These are phyloP conservation scores for Microplitis demolitor DNA, from an alignment of 1,140 invertebrate species.

Conservation along the genomic window DNA sequence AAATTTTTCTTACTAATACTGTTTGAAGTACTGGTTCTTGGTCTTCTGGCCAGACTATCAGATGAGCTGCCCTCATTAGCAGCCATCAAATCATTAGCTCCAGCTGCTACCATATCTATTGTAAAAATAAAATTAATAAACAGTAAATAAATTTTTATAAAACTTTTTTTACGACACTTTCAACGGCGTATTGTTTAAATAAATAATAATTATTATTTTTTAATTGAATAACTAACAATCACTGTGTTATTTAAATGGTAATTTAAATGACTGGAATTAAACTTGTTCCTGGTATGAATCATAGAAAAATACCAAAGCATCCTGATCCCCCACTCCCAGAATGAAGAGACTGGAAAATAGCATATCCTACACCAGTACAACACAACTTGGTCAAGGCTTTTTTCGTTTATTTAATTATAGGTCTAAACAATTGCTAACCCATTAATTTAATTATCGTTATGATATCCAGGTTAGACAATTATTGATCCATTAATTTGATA, in stretches of 20 bases:
- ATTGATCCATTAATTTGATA: background rate
- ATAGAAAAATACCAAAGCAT: slow-evolving; percentile 17
- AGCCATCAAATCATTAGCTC: slow-evolving; percentile 45
- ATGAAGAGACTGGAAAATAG: slow-evolving; percentile 1
- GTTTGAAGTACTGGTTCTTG: slow-evolving; percentile 24
- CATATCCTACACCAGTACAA: background rate
- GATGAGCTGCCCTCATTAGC: slow-evolving; percentile 40
- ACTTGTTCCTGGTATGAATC: slow-evolving; percentile 18
- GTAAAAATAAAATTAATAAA: background rate
- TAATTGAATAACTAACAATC: too few relatives aligned
- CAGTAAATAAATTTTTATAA: too few relatives aligned
- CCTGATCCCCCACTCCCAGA: background rate
- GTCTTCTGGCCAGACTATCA: slow-evolving; percentile 29
- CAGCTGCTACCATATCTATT: slow-evolving; percentile 46
- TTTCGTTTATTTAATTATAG: slow-evolving; percentile 9
- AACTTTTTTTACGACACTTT: background rate
- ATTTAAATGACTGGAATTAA: slow-evolving; percentile 1
- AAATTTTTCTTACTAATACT: slow-evolving; percentile 1
- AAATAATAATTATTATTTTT: background rate
- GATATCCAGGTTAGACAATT: background rate
- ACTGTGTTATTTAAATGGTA: background rate
- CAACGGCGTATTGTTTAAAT: background rate
- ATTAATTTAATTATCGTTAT: background rate
- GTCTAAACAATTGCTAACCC: background rate
- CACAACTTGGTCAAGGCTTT: slow-evolving; percentile 22